Conservation (phyloP, 2,888 invertebrate species). For the Leptopilina syphax region DNA sequence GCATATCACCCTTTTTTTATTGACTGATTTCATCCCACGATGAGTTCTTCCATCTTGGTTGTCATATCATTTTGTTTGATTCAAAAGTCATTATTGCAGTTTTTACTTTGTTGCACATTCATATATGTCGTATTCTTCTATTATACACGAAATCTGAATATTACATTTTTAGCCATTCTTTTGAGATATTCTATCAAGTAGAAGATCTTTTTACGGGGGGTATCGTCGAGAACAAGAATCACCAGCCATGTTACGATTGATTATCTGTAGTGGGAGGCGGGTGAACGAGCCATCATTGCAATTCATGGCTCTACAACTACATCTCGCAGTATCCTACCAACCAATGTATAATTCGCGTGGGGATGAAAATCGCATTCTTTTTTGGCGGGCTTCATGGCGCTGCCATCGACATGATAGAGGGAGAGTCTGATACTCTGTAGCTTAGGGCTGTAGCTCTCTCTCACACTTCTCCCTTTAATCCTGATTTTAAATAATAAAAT, state of each 20-base stretch:
- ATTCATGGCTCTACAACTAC: constrained; percentile 74
- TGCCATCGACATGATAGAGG: constrained; percentile 62
- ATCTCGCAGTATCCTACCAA: constrained; percentile 71
- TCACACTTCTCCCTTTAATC: neutral
- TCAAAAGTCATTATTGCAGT: constrained; percentile 58
- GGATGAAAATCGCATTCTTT: constrained; percentile 72
- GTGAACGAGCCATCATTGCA: constrained; percentile 75
- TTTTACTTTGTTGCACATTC: constrained; percentile 38
- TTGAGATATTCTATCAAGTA: neutral
- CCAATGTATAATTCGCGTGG: constrained; percentile 73
- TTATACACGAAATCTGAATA: neutral
- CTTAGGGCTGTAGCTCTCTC: neutral
- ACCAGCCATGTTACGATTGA: constrained; percentile 75
- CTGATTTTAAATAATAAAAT: too few relatives aligned
- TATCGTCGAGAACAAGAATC: constrained; percentile 52
- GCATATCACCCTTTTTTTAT: constrained; percentile 25
- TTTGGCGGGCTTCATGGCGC: constrained; percentile 74
- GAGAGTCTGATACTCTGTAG: neutral
- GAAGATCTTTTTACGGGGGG: constrained; percentile 10
- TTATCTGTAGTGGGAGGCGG: constrained; percentile 73
- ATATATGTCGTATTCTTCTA: neutral
- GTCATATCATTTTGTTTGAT: constrained; percentile 58
- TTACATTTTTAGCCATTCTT: neutral
- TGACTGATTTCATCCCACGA: constrained; percentile 46
- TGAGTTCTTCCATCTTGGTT: constrained; percentile 49